Evolutionary conservation across 2,797 vertebrate genomes (phyloP).

Genomic region (Heterohyrax brucei): DNA sequence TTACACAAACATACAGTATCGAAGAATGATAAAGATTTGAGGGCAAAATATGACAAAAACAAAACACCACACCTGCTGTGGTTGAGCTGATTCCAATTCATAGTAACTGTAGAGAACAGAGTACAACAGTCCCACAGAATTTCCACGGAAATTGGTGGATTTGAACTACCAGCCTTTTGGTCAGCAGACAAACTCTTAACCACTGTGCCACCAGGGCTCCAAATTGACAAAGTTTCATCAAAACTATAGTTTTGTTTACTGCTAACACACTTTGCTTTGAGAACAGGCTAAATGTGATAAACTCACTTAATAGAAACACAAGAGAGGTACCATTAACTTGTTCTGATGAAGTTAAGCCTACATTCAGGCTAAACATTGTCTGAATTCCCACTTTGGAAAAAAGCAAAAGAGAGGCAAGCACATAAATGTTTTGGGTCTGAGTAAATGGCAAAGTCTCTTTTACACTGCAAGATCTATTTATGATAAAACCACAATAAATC

Average conservation of each 20-base stretch:
- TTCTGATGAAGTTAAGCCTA: not conserved
- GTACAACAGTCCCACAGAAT: too few species aligned
- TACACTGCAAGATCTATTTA: not conserved
- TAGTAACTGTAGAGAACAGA: too few species aligned
- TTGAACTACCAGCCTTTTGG: too few species aligned
- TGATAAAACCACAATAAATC: not conserved
- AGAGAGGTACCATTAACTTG: not conserved
- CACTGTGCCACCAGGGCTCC: too few species aligned
- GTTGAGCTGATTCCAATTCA: too few species aligned
- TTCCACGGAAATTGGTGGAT: too few species aligned
- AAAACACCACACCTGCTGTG: too few species aligned
- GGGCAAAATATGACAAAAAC: not conserved
- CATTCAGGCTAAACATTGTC: not conserved
- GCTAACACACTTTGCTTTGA: not conserved
- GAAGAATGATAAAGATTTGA: not conserved
- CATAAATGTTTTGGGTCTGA: not conserved
- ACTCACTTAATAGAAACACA: not conserved
- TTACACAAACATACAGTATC: not conserved
- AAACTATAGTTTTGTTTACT: constrained; percentile 25
- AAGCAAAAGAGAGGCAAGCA: not conserved
- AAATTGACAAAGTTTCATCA: not conserved
- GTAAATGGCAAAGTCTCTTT: not conserved
- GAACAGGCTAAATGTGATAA: not conserved
- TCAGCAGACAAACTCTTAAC: too few species aligned
- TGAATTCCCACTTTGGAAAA: not conserved